These are phyloP conservation scores for Eupithecia inturbata DNA, from an alignment of 2,888 invertebrate genomes.

Conservation along the genomic window DNA sequence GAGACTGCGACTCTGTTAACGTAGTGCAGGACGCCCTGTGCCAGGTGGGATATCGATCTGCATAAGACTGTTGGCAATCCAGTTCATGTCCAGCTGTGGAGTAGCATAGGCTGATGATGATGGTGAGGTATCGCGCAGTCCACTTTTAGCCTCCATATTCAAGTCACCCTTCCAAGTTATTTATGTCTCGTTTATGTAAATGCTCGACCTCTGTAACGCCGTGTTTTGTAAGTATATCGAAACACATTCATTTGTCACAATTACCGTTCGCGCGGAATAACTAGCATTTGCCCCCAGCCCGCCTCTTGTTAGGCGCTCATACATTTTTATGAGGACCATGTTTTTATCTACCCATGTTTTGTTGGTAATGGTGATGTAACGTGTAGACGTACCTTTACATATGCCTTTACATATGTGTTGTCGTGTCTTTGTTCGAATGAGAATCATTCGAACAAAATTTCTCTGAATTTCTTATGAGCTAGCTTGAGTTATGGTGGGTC, in stretches of 20 bases:
- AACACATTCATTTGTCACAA: slow-evolving; percentile 78
- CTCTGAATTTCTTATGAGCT: no score
- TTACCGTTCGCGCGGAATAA: slow-evolving; percentile 82
- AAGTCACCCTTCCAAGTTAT: slow-evolving; percentile 23
- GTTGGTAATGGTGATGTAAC: slow-evolving; percentile 40
- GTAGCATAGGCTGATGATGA: not conserved
- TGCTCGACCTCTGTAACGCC: slow-evolving; percentile 20
- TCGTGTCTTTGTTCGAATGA: not conserved
- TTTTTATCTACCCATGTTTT: slow-evolving; percentile 79
- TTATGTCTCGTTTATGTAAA: slow-evolving; percentile 36
- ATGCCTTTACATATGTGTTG: not conserved
- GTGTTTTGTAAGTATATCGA: slow-evolving; percentile 59
- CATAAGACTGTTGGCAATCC: no score
- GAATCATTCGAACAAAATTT: no score
- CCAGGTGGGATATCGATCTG: no score
- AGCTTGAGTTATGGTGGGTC: no score
- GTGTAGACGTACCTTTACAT: not conserved
- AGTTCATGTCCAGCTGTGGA: not conserved
- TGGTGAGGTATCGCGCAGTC: not conserved
- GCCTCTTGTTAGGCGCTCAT: slow-evolving; percentile 78
- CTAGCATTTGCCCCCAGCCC: slow-evolving; percentile 52
- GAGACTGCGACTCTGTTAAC: no score
- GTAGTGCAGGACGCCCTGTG: no score
- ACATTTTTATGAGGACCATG: slow-evolving; percentile 80
- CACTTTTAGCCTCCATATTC: not conserved